Percentiles rank a stretch among this genome's conserved stretches.
These are phyloP conservation scores for Nematolebias whitei DNA, from an alignment of 2,113 vertebrate species.

Conservation along the genomic window DNA sequence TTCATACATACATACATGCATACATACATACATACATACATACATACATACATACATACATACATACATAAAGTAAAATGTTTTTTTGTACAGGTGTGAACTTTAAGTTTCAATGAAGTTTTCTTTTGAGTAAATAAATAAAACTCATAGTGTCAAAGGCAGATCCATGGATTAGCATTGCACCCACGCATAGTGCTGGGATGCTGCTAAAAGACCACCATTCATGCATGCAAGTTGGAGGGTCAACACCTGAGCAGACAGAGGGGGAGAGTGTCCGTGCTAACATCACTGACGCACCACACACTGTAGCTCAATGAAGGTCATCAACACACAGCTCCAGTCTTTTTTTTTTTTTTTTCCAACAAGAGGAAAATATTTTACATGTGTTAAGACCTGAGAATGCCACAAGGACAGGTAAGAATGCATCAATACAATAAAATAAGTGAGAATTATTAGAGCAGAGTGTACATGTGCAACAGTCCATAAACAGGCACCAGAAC, in stretches of 20 bases:
- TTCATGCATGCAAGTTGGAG: slow-evolving; percentile 57
- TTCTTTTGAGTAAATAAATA: slow-evolving; percentile 1
- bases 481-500: slow-evolving; percentile 10
- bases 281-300: too few relatives aligned
- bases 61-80: too few relatives aligned
- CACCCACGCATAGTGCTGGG: slow-evolving; percentile 60
- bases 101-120: slow-evolving; percentile 10
- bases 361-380: slow-evolving; percentile 4
- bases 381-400: slow-evolving; percentile 48
- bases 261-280: slow-evolving; percentile 38
- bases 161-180: slow-evolving; percentile 76
- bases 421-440: neutral
- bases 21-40: too few relatives aligned
- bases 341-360: slow-evolving; percentile 13
- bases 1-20: too few relatives aligned
- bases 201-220: slow-evolving; percentile 62
- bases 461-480: neutral
- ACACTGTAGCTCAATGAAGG: neutral
- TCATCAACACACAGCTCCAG: neutral
- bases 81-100: neutral
- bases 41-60: too few relatives aligned
- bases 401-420: neutral
- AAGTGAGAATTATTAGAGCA: slow-evolving; percentile 7
- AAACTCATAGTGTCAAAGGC: slow-evolving; percentile 40
- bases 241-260: slow-evolving; percentile 27